A percentile compares a stretch with the other conserved stretches of the same genome.
Conservation (phyloP, 2,113 vertebrate genomes). For the Corythornis vintsioides region DNA sequence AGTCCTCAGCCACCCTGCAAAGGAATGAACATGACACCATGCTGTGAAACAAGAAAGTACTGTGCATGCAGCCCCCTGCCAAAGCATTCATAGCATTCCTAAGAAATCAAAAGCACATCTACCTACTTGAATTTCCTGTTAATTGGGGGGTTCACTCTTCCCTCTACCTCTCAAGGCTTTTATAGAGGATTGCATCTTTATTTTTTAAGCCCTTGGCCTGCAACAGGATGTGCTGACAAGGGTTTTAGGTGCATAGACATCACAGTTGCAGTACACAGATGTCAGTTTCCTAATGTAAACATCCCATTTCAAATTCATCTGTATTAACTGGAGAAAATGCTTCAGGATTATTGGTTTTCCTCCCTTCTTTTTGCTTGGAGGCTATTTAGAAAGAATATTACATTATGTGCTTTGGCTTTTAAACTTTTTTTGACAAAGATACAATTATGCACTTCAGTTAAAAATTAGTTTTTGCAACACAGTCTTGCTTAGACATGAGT, state of each 20-base stretch:
- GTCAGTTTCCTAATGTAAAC: not conserved
- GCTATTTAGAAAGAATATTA: not conserved
- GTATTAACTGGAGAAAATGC: not conserved
- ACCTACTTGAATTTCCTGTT: not conserved
- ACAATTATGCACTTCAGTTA: not conserved
- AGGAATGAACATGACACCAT: slow-evolving; percentile 66
- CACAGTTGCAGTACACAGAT: not conserved
- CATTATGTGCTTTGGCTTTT: not conserved
- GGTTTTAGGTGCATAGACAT: not conserved
- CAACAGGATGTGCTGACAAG: not conserved
- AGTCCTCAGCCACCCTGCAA: slow-evolving; percentile 62
- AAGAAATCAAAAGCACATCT: not conserved
- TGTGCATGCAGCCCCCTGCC: not conserved
- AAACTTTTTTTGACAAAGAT: not conserved
- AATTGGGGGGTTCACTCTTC: not conserved
- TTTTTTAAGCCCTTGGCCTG: not conserved
- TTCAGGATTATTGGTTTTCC: not conserved
- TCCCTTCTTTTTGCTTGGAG: not conserved
- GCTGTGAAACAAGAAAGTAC: slow-evolving; percentile 61
- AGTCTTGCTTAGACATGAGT: not conserved
- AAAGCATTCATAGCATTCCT: not conserved
- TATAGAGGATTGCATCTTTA: not conserved
- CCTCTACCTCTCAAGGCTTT: not conserved
- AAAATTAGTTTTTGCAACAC: not conserved
- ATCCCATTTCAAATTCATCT: not conserved